Base-by-base conservation (phyloP, 1,140 invertebrate genomes). In the Conopomorpha cramerella region DNA sequence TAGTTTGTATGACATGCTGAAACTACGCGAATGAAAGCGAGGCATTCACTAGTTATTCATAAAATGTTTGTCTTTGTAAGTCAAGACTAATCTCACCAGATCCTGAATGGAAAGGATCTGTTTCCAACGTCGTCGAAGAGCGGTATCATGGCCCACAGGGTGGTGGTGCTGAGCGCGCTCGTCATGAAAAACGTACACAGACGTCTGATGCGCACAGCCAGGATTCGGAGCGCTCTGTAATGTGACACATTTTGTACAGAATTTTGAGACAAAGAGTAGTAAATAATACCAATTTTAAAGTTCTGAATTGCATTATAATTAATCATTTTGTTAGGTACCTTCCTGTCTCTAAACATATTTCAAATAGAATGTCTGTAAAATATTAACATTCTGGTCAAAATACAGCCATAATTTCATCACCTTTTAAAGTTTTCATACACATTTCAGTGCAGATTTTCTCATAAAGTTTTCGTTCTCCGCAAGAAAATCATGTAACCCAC, bases 61-160 rank as follows among this genome's bases (percentile, higher is more conserved):
- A 23, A 10, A 23, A 23, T 23, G 19, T 23, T 23, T 28, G 8
- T n/a, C 25, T 16, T 8, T 30, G 15, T 13, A 18, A 13, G 16
- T 7, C 2, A 16, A 12, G 4, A 14, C 16, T 25, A 10, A 29
- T 38, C 53, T 53, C 50, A 68, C 67, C 67, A 72, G 38, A 72
- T 72, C 34, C 54, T 55, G 34, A 68, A 72, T 3, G 67, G 67
- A 33, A 68, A 68, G 12, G 39, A 41, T 36, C 55, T 55, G 0
- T 40, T 38, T 18, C 49, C 53, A 2, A 36, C 42, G n/a, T 34
- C 41, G 14, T 67, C 62, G 8, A 72, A 53, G 2, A 67, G 39
- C 8, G 67, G 67, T 34, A 67, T 55, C 16, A 61, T 43, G 7
- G 53, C 55, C 67, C 67, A 72, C 15, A 67, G 40, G 0, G 54